Evolutionary conservation across 1,140 invertebrate species (phyloP).

Genomic region (Delia radicum): DNA sequence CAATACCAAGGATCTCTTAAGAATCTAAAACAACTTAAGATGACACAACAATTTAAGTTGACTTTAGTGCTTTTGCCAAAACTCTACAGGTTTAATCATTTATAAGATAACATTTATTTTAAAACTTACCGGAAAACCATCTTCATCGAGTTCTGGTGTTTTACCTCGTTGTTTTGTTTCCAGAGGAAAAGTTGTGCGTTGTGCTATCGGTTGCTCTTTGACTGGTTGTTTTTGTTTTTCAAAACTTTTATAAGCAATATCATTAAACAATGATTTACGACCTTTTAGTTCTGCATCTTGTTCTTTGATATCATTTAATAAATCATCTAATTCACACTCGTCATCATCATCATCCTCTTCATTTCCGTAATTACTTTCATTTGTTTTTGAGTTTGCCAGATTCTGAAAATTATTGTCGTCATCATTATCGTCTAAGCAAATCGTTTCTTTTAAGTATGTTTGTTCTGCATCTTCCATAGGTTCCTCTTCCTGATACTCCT

Average conservation of each 20-base stretch:
- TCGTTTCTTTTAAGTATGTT: conserved; percentile 12
- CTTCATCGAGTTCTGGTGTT: conserved; percentile 38
- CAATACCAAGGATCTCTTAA: too few relatives aligned
- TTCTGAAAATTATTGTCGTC: not conserved
- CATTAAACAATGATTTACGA: conserved; percentile 40
- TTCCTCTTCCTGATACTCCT: too few relatives aligned
- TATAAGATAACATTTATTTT: not conserved
- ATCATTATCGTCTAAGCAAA: not conserved
- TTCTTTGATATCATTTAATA: conserved; percentile 37
- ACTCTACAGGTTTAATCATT: too few relatives aligned
- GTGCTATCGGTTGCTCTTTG: conserved; percentile 9
- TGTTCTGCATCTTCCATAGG: not conserved
- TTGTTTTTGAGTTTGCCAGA: not conserved
- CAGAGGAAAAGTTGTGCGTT: conserved; percentile 26
- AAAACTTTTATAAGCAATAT: conserved; percentile 38
- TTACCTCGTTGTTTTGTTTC: not conserved
- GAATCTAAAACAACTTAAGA: too few relatives aligned
- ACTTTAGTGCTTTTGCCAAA: too few relatives aligned
- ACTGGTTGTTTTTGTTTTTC: conserved; percentile 30
- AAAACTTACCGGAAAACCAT: conserved; percentile 37
- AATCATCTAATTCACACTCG: conserved; percentile 34
- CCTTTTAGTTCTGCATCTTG: conserved; percentile 40
- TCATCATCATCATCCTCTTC: not conserved
- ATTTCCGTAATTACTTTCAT: not conserved
- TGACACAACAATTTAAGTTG: too few relatives aligned